Evolutionary conservation across 2,113 vertebrate species (phyloP).

Genomic region (Nerophis ophidion): DNA sequence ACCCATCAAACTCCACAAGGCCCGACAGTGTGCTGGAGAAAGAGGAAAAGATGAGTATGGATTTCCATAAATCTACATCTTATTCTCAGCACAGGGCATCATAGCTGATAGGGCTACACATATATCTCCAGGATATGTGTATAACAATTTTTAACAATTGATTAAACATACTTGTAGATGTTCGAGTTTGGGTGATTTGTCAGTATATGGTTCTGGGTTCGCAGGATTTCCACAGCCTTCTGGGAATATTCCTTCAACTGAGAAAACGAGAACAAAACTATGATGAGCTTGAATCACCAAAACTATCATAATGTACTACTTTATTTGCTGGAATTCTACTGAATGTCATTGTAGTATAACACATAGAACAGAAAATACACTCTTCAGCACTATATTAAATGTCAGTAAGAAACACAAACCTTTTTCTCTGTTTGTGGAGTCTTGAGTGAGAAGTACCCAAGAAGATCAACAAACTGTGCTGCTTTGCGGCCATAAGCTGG

Average conservation of each 20-base stretch:
- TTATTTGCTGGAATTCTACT: neutral
- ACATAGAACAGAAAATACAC: neutral
- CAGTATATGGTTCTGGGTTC: slow-evolving; percentile 95
- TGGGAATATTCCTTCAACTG: slow-evolving; percentile 97
- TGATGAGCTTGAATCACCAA: neutral
- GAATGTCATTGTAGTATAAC: neutral
- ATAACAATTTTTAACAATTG: neutral
- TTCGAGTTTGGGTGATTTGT: slow-evolving; percentile 99
- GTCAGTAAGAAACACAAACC: slow-evolving; percentile 58
- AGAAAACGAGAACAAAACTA: slow-evolving; percentile 24
- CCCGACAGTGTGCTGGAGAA: slow-evolving; percentile 86
- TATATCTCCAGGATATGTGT: no score
- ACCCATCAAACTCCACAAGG: slow-evolving; percentile 95
- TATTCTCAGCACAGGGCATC: neutral
- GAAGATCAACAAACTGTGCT: slow-evolving; percentile 95
- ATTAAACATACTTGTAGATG: slow-evolving; percentile 90
- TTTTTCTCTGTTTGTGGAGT: slow-evolving; percentile 98
- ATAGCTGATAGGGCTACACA: neutral
- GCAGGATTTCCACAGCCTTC: slow-evolving; percentile 93
- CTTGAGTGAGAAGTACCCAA: slow-evolving; percentile 97
- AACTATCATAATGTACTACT: neutral
- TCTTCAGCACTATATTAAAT: no score
- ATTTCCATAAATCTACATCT: neutral
- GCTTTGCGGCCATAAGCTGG: slow-evolving; percentile 96
- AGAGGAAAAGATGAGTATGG: slow-evolving; percentile 7